A percentile compares a stretch with the other conserved stretches of the same genome.
Conservation (phyloP, 1,140 invertebrate species). For the Temnothorax nylanderi region DNA sequence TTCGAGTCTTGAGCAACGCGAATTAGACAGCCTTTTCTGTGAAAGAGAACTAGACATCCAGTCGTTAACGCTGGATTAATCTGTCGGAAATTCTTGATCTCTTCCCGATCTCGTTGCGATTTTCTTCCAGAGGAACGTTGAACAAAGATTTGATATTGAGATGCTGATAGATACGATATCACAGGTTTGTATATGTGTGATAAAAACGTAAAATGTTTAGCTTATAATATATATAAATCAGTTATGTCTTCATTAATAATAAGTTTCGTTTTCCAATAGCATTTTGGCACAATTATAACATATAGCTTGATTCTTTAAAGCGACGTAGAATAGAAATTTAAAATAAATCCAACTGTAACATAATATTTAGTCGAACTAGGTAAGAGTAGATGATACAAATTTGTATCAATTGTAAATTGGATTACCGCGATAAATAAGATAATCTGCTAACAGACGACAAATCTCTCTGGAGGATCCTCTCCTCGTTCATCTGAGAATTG, state of each 20-base stretch:
- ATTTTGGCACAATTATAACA: neutral
- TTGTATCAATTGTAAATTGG: neutral
- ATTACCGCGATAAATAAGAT: neutral
- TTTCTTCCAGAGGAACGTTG: neutral
- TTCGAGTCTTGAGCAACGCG: conserved; percentile 22
- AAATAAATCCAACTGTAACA: neutral
- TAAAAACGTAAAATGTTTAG: neutral
- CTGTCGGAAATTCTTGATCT: conserved; percentile 7
- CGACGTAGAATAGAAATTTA: neutral
- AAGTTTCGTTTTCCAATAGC: neutral
- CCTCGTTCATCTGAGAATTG: neutral
- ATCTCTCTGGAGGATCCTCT: neutral
- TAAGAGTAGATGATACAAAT: neutral
- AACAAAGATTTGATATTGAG: neutral
- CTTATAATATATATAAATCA: neutral
- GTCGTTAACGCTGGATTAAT: conserved; percentile 34
- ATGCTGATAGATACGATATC: neutral
- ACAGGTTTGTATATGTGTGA: neutral
- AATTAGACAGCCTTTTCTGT: conserved; percentile 45
- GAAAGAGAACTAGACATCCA: conserved; percentile 25
- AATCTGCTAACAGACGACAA: neutral
- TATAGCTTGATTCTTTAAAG: neutral
- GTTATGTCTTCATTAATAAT: neutral
- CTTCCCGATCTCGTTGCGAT: neutral
- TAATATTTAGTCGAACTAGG: neutral